These are phyloP conservation scores for Drosophila simulans DNA, from an alignment of 1,140 invertebrate genomes.

Conservation along the genomic window DNA sequence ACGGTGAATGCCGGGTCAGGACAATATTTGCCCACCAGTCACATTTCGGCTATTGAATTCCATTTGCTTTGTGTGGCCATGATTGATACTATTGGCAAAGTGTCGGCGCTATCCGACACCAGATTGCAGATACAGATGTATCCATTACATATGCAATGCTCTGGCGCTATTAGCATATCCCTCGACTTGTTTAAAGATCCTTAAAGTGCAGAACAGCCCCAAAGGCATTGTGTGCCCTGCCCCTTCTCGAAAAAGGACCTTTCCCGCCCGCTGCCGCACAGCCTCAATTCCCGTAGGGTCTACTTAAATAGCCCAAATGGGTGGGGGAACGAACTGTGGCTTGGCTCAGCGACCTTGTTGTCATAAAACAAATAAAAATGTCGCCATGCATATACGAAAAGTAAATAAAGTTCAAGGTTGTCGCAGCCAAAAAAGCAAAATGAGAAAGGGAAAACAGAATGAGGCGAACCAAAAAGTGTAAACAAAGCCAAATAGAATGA, in stretches of 20 bases:
- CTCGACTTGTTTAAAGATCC: conserved; percentile 35
- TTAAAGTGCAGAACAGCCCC: conserved; percentile 27
- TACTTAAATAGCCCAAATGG: conserved; percentile 24
- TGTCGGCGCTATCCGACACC: conserved; percentile 3
- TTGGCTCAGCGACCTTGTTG: conserved; percentile 50
- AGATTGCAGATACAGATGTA: conserved; percentile 20
- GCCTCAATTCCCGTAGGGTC: conserved; percentile 51
- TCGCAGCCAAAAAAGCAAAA: conserved; percentile 29
- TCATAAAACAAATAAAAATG: conserved; percentile 82
- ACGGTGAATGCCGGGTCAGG: conserved; percentile 5
- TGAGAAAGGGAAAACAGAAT: conserved; percentile 7
- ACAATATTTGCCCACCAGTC: conserved; percentile 35
- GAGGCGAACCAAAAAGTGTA: conserved; percentile 36
- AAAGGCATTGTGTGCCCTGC: conserved; percentile 8
- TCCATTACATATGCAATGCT: conserved; percentile 12
- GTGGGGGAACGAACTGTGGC: conserved; percentile 6
- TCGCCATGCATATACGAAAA: conserved; percentile 70
- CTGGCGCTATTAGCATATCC: conserved; percentile 23
- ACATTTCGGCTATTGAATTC: conserved; percentile 37
- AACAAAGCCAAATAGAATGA: conserved; percentile 58
- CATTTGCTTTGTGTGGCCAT: conserved; percentile 23
- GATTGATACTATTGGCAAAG: conserved; percentile 34
- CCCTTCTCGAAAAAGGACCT: too few relatives aligned
- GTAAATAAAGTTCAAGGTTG: conserved; percentile 82
- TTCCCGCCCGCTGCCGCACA: conserved; percentile 14